Conservation (phyloP, 2,888 invertebrate genomes). For the Volucella inanis region DNA sequence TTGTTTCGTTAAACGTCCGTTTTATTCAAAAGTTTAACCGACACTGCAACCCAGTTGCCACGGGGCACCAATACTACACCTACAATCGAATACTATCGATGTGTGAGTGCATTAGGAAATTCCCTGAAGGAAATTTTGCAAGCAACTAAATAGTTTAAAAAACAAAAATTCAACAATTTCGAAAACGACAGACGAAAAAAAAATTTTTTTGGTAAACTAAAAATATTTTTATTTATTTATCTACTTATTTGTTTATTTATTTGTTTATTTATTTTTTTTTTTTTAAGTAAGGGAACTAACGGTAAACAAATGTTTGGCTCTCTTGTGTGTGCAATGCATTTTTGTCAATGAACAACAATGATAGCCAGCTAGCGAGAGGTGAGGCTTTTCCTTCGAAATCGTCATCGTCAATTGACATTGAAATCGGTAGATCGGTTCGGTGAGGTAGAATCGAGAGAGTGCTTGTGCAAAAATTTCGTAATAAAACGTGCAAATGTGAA, state of each 20-base stretch:
- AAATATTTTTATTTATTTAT: slow-evolving; percentile 1
- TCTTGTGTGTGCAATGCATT: slow-evolving; percentile 33
- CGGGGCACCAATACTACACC: slow-evolving; percentile 33
- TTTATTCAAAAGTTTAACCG: slow-evolving; percentile 72
- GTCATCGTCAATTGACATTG: slow-evolving; percentile 57
- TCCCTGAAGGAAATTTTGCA: slow-evolving; percentile 59
- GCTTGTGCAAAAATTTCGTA: slow-evolving; percentile 19
- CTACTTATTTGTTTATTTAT: too few relatives aligned
- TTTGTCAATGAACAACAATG: slow-evolving; percentile 58
- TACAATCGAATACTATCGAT: slow-evolving; percentile 1
- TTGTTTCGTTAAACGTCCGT: slow-evolving; percentile 34
- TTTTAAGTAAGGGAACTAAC: slow-evolving; percentile 30
- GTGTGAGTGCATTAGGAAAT: slow-evolving; percentile 51
- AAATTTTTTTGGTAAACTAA: slow-evolving; percentile 37
- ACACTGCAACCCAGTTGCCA: slow-evolving; percentile 48
- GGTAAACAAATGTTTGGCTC: slow-evolving; percentile 51
- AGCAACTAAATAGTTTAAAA: background rate
- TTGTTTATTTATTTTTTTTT: slow-evolving; percentile 6
- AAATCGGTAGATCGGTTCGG: slow-evolving; percentile 6
- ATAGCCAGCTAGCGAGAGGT: slow-evolving; percentile 1
- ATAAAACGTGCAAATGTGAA: slow-evolving; percentile 13
- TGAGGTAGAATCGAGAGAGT: slow-evolving; percentile 23
- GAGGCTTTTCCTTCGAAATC: slow-evolving; percentile 40
- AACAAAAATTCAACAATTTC: slow-evolving; percentile 29
- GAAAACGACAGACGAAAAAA: slow-evolving; percentile 31